Evolutionary conservation across 2,797 vertebrate genomes (phyloP), one percentile per base, ranked within the genome.

Genomic region (Leptodon cayanensis): DNA sequence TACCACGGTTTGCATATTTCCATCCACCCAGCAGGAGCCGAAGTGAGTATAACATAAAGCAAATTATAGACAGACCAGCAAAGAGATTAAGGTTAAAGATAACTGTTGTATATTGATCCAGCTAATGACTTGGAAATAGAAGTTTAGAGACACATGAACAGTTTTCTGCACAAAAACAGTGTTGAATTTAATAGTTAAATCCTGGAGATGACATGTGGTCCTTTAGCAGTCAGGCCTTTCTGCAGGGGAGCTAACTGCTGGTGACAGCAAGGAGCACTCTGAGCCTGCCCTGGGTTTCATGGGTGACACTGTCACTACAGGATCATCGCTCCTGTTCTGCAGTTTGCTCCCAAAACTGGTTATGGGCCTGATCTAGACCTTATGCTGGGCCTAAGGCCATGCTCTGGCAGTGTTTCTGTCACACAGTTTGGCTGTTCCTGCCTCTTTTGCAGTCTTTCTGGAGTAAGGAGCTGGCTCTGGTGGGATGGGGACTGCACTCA

Each of bases 111-210:
- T 92, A 96, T 97, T 4, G 13, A 95, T 93, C 50, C 84, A 71
- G 80, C 67, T 91, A 96, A 96, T 70, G 88, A 82, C 67, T 84
- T 91, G 88, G 89, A 96, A 96, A 95, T 26, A 73, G 35, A 87
- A 93, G 86, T 87, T 97, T 62, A 93, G 89, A 97, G 95, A 39
- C 37, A 26, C 10, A n/a, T n/a, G 29, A 40, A 21, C 28, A 57
- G 72, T 63, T 94, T 50, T 59, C 88, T 92, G 79, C 76, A 24
- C 74, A 77, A 80, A 87, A 33, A 1, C 35, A 26, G n/a, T 4
- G 31, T 1, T 47, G 55, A 40, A 61, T 62, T 58, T 58, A 77
- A 61, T 6, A 25, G 31, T 0, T 59, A 59, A 12, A 50, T n/a
- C 37, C 66, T 35, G 47, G 73, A 61, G 39, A 33, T 55, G 81